These are phyloP conservation scores for Deilephila porcellus DNA, from an alignment of 2,888 invertebrate species.

Conservation along the genomic window DNA sequence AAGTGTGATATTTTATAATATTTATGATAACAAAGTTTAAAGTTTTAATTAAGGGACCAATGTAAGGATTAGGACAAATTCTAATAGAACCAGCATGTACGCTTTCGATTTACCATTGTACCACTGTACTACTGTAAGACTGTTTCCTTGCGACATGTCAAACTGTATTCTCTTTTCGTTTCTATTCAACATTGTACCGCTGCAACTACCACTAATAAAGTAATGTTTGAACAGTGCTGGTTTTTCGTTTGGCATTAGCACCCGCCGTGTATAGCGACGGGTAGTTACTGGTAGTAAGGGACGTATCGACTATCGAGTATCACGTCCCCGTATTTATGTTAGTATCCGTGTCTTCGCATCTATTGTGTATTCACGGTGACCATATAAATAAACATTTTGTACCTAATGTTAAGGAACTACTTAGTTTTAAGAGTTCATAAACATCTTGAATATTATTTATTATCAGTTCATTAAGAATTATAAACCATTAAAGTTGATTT, in stretches of 20 bases:
- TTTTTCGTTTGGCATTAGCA: slow-evolving; percentile 73
- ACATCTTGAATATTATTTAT: slow-evolving; percentile 84
- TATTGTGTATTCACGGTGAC: slow-evolving; percentile 76
- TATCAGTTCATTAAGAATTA: slow-evolving; percentile 83
- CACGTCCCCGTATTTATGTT: slow-evolving; percentile 51
- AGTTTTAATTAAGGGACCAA: slow-evolving; percentile 85
- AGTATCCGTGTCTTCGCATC: slow-evolving; percentile 75
- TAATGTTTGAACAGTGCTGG: slow-evolving; percentile 67
- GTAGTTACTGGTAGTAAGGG: slow-evolving; percentile 57
- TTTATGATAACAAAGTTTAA: slow-evolving; percentile 83
- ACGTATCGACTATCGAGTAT: slow-evolving; percentile 63
- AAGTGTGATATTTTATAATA: slow-evolving; percentile 85
- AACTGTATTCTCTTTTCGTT: slow-evolving; percentile 63
- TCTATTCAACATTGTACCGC: slow-evolving; percentile 69
- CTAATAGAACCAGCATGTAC: slow-evolving; percentile 72
- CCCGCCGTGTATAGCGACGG: slow-evolving; percentile 45
- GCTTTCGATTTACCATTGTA: slow-evolving; percentile 57
- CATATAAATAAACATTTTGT: slow-evolving; percentile 81
- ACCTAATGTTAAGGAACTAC: slow-evolving; percentile 78
- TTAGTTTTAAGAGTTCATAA: slow-evolving; percentile 81
- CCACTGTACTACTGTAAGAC: slow-evolving; percentile 59
- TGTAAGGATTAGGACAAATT: slow-evolving; percentile 83
- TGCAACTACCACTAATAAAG: slow-evolving; percentile 64
- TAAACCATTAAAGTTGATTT: slow-evolving; percentile 81
- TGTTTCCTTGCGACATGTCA: slow-evolving; percentile 67